Conservation (phyloP, 2,797 vertebrate species). For the Pygocentrus nattereri region DNA sequence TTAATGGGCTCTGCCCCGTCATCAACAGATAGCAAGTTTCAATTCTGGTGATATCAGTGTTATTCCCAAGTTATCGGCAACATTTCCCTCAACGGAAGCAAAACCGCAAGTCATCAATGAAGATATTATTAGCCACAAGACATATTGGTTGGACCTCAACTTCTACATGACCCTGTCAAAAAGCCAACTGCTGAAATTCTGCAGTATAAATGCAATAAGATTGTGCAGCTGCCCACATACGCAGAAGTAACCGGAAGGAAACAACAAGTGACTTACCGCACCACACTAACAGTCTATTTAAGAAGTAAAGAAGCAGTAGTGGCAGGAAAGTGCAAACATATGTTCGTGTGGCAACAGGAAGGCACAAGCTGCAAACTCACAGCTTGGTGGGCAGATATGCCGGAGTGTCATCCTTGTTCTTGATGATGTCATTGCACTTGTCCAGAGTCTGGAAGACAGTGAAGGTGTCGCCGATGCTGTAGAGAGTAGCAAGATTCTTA, state of each 20-base stretch:
- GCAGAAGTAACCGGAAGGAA: background rate
- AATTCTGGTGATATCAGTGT: too few species aligned
- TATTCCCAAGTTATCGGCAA: too few species aligned
- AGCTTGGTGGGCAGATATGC: constrained; percentile 95
- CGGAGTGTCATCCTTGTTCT: constrained; percentile 95
- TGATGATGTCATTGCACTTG: constrained; percentile 98
- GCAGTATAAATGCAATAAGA: background rate
- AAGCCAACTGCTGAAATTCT: background rate
- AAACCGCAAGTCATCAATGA: too few species aligned
- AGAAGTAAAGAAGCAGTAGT: background rate
- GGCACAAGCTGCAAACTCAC: constrained; percentile 79
- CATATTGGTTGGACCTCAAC: too few species aligned
- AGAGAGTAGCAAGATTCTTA: constrained; percentile 96
- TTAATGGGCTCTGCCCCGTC: too few species aligned
- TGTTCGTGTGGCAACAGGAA: background rate
- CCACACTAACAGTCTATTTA: too few species aligned
- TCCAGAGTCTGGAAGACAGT: constrained; percentile 98
- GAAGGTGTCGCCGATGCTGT: constrained; percentile 97
- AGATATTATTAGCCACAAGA: too few species aligned
- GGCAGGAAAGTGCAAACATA: background rate
- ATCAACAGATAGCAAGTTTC: too few species aligned
- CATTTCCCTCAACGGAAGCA: too few species aligned
- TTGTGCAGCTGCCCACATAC: background rate
- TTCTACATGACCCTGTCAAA: too few species aligned
- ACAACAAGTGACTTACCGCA: too few species aligned